Evolutionary conservation across 2,113 vertebrate genomes (phyloP), one percentile per base, ranked within the genome.

Genomic region (Paramisgurnus dabryanus): DNA sequence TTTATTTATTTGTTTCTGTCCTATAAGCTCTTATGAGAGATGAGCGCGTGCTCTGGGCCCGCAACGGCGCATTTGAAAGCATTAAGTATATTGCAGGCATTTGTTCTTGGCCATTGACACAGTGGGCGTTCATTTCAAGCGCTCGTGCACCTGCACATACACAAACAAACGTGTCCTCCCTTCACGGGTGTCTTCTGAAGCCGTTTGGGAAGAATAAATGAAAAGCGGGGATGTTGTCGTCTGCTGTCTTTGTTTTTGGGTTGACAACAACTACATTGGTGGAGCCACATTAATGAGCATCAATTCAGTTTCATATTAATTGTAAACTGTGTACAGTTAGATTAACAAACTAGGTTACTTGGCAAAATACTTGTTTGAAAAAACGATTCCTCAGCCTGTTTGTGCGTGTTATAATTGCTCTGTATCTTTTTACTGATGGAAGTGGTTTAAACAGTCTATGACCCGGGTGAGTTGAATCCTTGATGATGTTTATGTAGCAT

Each of bases 1-100:
- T 91, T 90, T 90, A 91, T 91, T 92, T 91, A 90, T 91, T 90
- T 91, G 76, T 80, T 49, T 74, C 73, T 7, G 57, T 58, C 80
- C 82, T 45, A 85, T 82, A 85, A 84, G 81, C 89, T 82, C 79
- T 84, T 76, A 75, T 66, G 58, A 89, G 89, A 91, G 87, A 88
- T 85, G 83, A 84, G 53, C n/a, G 80, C 87, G 83, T 83, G 75
- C 47, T 8, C 9, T 18, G 7, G 80, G 87, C 86, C 80, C 81
- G 86, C 17, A 73, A 86, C 53, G 80, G 88, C 82, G 86, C 85
- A 83, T 90, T 90, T 85, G 88, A 80, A 85, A 85, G 83, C 86
- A 87, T 91, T 89, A 92, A 88, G 91, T 89, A 89, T 91, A 91
- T 92, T 91, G 90, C 87, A 15, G n/a, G 81, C 85, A 91, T 93